Evolutionary conservation across 2,888 invertebrate species (phyloP).

Genomic region (Aelia acuminata): DNA sequence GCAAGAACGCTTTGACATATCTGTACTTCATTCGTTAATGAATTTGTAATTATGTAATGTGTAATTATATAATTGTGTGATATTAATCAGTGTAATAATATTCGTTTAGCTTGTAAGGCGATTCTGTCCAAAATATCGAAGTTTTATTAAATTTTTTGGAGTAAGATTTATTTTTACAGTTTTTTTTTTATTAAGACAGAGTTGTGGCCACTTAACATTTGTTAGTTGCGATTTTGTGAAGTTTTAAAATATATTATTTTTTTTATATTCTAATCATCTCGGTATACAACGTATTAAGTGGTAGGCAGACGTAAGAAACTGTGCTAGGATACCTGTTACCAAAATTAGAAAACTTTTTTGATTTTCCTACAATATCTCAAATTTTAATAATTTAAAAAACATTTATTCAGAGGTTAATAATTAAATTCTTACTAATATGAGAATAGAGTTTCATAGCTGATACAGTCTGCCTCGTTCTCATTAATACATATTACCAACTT

Average conservation of each 20-base stretch:
- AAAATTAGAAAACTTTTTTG: background rate
- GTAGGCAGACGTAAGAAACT: background rate
- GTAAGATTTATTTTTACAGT: too few relatives aligned
- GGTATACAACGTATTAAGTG: slow-evolving; percentile 3
- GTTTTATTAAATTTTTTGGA: too few relatives aligned
- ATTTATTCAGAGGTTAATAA: too few relatives aligned
- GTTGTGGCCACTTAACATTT: background rate
- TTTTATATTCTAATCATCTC: background rate
- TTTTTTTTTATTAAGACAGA: too few relatives aligned
- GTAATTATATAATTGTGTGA: background rate
- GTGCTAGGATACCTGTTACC: background rate
- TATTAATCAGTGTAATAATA: background rate
- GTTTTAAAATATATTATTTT: too few relatives aligned
- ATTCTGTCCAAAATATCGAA: background rate
- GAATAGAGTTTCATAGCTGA: background rate
- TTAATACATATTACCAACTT: background rate
- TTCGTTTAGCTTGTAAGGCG: background rate
- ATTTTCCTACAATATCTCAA: background rate
- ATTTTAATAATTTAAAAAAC: background rate
- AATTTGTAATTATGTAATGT: too few relatives aligned
- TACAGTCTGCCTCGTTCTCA: background rate
- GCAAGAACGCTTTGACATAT: background rate
- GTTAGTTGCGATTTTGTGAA: too few relatives aligned
- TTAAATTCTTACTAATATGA: background rate
- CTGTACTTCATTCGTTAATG: background rate